These are phyloP conservation scores for Porites lobata DNA, from an alignment of 92 coral and sea anemone species.

Conservation along the genomic window DNA sequence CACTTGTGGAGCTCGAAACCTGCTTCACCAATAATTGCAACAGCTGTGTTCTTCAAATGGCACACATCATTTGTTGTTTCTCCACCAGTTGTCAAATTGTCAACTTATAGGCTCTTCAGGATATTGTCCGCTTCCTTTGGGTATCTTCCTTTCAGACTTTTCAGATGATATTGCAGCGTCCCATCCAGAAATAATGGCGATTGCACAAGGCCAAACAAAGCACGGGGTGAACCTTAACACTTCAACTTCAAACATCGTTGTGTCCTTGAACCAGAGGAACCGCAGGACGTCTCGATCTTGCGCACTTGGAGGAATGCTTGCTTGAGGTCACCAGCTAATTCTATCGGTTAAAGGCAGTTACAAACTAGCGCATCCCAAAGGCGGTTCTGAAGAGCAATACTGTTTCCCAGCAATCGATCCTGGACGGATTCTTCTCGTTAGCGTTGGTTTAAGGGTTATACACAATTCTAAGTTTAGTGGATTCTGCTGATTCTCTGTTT, in stretches of 20 bases:
- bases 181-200: neutral
- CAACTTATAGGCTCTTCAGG: neutral
- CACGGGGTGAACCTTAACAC: neutral
- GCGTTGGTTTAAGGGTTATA: conserved; percentile 25
- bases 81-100: no score
- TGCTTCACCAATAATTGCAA: neutral
- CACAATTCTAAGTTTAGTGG: neutral
- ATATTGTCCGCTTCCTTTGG: neutral
- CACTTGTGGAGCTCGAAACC: neutral
- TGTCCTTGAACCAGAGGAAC: neutral
- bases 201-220: no score
- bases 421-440: neutral
- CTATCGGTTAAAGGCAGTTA: neutral
- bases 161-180: neutral
- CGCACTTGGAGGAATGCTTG: no score
- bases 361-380: conserved; percentile 1
- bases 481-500: neutral
- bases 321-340: neutral
- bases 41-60: no score
- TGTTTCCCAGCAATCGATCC: neutral
- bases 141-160: neutral
- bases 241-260: neutral
- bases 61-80: no score
- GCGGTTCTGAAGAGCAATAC: neutral
- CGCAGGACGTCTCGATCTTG: no score